A percentile compares a stretch with the other conserved stretches of the same genome.
These are phyloP conservation scores for Otus sunia DNA, from an alignment of 2,113 vertebrate species.

Conservation along the genomic window DNA sequence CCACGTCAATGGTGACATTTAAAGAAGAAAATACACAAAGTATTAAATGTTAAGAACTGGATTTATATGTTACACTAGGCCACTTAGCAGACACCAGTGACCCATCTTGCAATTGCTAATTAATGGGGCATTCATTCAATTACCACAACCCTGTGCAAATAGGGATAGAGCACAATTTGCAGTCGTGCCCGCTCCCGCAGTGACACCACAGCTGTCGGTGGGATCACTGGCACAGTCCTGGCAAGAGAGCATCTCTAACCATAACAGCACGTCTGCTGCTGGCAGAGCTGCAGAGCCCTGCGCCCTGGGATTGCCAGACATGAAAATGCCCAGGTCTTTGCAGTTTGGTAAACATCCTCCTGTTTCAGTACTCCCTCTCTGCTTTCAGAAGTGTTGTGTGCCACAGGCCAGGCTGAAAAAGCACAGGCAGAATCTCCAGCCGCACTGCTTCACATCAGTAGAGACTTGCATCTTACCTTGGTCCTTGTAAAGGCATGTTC, in stretches of 20 bases:
- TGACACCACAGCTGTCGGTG: not conserved
- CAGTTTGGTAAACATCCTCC: not conserved
- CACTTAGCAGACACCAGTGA: not conserved
- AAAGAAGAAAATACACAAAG: not conserved
- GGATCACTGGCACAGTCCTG: not conserved
- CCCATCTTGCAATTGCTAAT: not conserved
- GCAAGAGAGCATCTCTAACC: not conserved
- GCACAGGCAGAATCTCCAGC: not conserved
- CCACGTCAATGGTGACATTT: not conserved
- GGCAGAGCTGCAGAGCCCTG: not conserved
- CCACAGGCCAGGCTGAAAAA: not conserved
- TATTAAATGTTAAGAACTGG: not conserved
- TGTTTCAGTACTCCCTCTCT: not conserved
- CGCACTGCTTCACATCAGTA: not conserved
- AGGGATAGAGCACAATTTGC: not conserved
- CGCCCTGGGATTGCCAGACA: not conserved
- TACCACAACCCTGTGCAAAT: not conserved
- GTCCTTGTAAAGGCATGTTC: not conserved
- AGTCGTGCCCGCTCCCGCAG: fast-evolving
- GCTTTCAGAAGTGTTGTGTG: not conserved
- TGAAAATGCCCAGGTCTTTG: not conserved
- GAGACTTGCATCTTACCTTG: not conserved
- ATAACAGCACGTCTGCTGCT: not conserved
- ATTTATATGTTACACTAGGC: not conserved
- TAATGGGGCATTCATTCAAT: not conserved